Base-by-base conservation (phyloP, 2,113 vertebrate species). In the Embiotoca jacksoni region DNA sequence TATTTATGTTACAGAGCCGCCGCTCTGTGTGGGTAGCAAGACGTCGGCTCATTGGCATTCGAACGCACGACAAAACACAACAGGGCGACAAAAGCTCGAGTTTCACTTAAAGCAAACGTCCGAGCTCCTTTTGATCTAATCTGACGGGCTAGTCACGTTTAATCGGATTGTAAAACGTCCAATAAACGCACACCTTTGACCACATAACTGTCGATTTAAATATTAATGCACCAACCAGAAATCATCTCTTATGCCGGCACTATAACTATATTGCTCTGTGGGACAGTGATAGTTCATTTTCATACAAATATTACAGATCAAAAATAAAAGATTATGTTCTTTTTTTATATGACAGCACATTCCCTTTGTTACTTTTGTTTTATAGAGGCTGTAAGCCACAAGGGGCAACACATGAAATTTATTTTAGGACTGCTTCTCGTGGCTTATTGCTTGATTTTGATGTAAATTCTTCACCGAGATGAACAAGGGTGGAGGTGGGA, bases 171-270 rank as follows among this genome's bases (percentile, higher is more conserved):
- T 88, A 88, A 90, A 89, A 75, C 23, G 64, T 75, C 74, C 62
- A 79, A 83, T 89, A 85, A 90, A 90, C 0, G 15, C 33, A 31
- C 76, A 85, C 72, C 87, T 90, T 85, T 90, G 81, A 81, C 81
- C 63, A 16, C 65, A 75, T 72, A 77, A 88, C 16, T 83, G 87
- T 74, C 61, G 57, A 84, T 85, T 83, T 88, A 76, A 85, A 85
- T 90, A 85, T 89, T 72, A 81, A 90, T 77, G 81, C 63, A 33
- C 64, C 31, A 15, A 54, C 78, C 46, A 72, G 78, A 84, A 86
- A 78, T 80, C 68, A 58, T 81, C 39, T 72, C 58, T 54, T 79
- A 72, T 65, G 60, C 74, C 30, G n/a, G 57, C n/a, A 36, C 74
- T 85, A 62, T 65, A 86, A 88, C 64, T 78, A 32, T 68, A 69